Conservation (phyloP, 2,113 vertebrate genomes). For the Rhinoptilus africanus region DNA sequence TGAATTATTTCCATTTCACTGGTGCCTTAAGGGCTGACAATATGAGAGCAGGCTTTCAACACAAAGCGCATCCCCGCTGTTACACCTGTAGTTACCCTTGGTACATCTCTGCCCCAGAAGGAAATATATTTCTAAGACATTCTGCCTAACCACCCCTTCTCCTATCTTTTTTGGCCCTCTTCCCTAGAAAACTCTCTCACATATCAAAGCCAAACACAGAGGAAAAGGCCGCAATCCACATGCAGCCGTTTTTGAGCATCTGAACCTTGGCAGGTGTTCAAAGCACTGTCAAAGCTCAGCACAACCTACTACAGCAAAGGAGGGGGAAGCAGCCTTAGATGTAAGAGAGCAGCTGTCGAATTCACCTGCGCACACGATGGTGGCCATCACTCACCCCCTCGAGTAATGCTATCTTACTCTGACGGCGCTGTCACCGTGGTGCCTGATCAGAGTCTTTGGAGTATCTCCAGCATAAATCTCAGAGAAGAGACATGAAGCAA, state of each 20-base stretch:
- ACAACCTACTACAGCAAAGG: accelerated
- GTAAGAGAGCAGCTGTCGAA: not conserved
- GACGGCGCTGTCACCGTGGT: not conserved
- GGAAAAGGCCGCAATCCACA: not conserved
- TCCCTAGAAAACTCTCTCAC: not conserved
- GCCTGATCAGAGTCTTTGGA: slow-evolving; percentile 70
- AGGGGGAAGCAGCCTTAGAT: not conserved
- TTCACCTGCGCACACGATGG: accelerated
- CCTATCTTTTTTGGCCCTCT: not conserved
- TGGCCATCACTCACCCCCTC: not conserved
- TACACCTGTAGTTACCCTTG: accelerated
- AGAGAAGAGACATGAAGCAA: slow-evolving; percentile 80
- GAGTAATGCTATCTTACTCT: not conserved
- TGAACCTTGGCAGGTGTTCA: not conserved
- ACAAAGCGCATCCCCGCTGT: accelerated
- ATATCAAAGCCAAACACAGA: not conserved
- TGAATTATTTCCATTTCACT: not conserved
- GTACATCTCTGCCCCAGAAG: not conserved
- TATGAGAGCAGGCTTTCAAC: not conserved
- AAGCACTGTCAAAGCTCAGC: not conserved
- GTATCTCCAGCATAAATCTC: slow-evolving; percentile 67
- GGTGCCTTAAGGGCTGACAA: not conserved
- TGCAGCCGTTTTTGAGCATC: not conserved
- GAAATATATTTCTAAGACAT: not conserved
- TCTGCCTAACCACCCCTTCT: not conserved